Conservation (phyloP, 2,113 vertebrate genomes). For the Natator depressus region DNA sequence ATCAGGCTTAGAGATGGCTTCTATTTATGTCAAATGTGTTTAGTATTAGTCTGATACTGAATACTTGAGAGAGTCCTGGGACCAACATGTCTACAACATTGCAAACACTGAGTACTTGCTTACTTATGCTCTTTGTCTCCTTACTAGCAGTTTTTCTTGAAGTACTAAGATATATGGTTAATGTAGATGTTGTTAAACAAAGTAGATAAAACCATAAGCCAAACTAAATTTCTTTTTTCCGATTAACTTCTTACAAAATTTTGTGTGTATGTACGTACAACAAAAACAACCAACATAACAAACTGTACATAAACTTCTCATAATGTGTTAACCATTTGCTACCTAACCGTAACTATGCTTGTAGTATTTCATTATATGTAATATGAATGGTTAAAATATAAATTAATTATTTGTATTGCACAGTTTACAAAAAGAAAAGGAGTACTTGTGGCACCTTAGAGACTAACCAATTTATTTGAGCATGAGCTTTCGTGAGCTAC, state of each 20-base stretch:
- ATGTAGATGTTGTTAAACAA: neutral
- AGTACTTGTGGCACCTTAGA: too few species aligned
- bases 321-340: neutral
- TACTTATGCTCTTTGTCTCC: neutral
- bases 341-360: too few species aligned
- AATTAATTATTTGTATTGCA: neutral
- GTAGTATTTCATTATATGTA: too few species aligned
- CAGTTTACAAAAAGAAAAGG: too few species aligned
- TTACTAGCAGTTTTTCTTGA: neutral
- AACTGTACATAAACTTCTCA: neutral
- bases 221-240: neutral
- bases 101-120: neutral
- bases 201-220: neutral
- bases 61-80: neutral
- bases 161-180: neutral
- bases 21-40: neutral
- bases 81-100: neutral
- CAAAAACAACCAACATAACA: too few species aligned
- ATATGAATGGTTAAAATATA: neutral
- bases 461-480: too few species aligned
- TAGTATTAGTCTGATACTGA: neutral
- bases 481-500: too few species aligned
- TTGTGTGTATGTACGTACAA: neutral
- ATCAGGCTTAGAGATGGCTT: neutral
- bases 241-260: neutral